Evolutionary conservation across 2,113 vertebrate species (phyloP).

Genomic region (Spea multiplicata): DNA sequence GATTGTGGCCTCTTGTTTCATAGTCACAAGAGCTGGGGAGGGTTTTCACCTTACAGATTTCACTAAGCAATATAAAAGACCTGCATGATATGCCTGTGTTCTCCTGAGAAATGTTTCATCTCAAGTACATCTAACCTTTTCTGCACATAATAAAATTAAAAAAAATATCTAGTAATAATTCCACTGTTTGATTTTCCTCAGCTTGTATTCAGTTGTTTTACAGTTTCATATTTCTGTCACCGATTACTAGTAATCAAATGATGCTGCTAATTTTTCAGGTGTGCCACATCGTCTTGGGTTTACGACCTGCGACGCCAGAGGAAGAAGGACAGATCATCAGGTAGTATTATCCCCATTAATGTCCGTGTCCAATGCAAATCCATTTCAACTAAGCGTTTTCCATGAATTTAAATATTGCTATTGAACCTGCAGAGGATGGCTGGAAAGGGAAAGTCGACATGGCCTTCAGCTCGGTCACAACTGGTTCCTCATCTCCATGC

Average conservation of each 20-base stretch:
- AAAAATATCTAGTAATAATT: too few relatives aligned
- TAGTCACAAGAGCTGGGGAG: too few relatives aligned
- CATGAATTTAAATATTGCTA: neutral
- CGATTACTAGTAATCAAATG: neutral
- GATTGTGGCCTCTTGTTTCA: too few relatives aligned
- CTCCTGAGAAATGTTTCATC: too few relatives aligned
- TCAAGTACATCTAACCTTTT: too few relatives aligned
- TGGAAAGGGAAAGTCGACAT: constrained; percentile 93
- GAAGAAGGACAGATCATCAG: constrained; percentile 97
- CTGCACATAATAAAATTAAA: too few relatives aligned
- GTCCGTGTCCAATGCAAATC: neutral
- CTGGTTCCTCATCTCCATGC: constrained; percentile 98
- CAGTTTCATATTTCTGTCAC: too few relatives aligned
- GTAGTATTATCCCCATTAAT: constrained; percentile 56
- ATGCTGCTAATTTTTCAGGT: constrained; percentile 66
- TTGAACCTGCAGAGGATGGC: constrained; percentile 78
- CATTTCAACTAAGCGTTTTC: neutral
- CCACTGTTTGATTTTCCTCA: too few relatives aligned
- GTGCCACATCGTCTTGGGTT: constrained; percentile 94
- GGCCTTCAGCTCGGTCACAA: constrained; percentile 89
- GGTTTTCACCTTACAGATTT: too few relatives aligned
- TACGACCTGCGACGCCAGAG: constrained; percentile 88
- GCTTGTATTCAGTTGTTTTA: too few relatives aligned
- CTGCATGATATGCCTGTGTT: too few relatives aligned
- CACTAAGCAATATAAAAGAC: too few relatives aligned